phyloP scores from a whole-genome alignment of 2,113 vertebrate species.

The Grus americana region DNA sequence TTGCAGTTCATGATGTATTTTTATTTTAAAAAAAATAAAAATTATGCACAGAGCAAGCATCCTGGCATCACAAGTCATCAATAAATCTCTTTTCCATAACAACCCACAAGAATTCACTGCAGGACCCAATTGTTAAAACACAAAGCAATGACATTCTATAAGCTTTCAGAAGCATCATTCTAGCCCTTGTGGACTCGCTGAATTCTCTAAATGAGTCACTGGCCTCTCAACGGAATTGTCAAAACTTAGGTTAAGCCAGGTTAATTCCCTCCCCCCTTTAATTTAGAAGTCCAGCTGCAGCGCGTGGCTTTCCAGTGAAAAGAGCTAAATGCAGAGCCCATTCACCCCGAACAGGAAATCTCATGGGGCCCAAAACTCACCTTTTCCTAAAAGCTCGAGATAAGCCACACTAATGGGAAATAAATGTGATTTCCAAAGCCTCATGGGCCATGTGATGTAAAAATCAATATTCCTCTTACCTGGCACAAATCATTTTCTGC shows the following conservation, averaged over 20 bases:
- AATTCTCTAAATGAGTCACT: conserved; percentile 59
- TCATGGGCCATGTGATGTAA: background rate
- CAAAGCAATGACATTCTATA: conserved; percentile 33
- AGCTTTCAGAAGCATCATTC: conserved; percentile 52
- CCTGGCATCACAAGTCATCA: background rate
- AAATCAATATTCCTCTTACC: conserved; percentile 34
- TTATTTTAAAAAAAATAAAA: conserved; percentile 15
- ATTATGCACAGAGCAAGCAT: background rate
- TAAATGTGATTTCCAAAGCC: background rate
- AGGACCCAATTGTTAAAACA: conserved; percentile 48
- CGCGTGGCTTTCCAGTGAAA: background rate
- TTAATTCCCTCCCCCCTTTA: conserved; percentile 32
- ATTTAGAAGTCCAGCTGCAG: conserved; percentile 52
- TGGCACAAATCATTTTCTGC: background rate
- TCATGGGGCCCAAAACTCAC: background rate
- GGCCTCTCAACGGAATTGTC: conserved; percentile 40
- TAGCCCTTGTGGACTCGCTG: conserved; percentile 9
- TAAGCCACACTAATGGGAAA: background rate
- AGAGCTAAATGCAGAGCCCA: background rate
- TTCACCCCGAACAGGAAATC: background rate
- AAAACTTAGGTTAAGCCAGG: conserved; percentile 36
- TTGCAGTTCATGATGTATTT: background rate
- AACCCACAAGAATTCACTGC: conserved; percentile 44
- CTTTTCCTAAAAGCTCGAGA: conserved; percentile 33
- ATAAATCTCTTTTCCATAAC: conserved; percentile 49